Evolutionary conservation across 2,113 vertebrate genomes (phyloP).

Genomic region (Bubo scandiacus): DNA sequence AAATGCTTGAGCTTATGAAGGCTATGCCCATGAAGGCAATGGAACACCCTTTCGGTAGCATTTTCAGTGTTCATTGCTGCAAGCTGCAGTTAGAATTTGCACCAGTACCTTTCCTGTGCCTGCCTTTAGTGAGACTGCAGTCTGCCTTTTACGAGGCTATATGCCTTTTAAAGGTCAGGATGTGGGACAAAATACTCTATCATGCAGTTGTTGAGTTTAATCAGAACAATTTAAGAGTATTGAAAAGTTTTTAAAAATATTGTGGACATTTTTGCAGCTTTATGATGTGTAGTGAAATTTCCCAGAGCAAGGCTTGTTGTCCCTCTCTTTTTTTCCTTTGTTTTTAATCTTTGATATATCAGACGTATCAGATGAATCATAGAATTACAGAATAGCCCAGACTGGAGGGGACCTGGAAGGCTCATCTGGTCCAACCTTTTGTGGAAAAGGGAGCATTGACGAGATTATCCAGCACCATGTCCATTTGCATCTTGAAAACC

Average conservation of each 20-base stretch:
- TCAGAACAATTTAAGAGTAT: not conserved
- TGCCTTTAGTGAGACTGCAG: not conserved
- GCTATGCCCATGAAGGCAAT: not conserved
- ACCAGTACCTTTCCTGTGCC: not conserved
- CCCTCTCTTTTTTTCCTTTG: not conserved
- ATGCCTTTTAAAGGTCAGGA: not conserved
- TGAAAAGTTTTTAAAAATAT: not conserved
- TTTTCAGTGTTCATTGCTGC: not conserved
- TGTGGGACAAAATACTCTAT: not conserved
- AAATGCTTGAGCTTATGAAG: not conserved
- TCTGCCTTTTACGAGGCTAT: not conserved
- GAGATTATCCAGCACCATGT: not conserved
- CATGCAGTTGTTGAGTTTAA: not conserved
- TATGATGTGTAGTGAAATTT: not conserved
- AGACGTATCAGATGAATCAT: not conserved
- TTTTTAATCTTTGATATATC: not conserved
- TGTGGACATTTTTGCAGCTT: not conserved
- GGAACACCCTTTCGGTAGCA: not conserved
- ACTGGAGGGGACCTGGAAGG: not conserved
- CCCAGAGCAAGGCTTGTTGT: not conserved
- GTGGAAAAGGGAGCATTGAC: not conserved
- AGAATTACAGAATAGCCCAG: not conserved
- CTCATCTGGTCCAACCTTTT: not conserved
- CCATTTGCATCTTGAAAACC: not conserved
- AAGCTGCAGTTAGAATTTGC: not conserved